A percentile compares a stretch with the other conserved stretches of the same genome.
phyloP scores from a whole-genome alignment of 2,888 invertebrate species.

The Amphimallon solstitiale region DNA sequence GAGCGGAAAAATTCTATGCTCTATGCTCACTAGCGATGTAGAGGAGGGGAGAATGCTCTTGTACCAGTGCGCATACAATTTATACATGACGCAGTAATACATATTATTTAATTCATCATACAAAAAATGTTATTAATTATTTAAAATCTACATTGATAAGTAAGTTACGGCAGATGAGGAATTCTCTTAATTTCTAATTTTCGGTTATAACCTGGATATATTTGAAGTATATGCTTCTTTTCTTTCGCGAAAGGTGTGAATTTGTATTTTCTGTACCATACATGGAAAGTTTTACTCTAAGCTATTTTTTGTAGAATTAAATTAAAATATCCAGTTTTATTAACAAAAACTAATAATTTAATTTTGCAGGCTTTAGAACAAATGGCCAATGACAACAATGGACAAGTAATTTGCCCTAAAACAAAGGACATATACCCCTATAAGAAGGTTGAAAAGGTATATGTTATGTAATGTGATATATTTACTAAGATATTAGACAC shows the following conservation, averaged over 20 bases:
- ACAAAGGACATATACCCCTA: slow-evolving; percentile 92
- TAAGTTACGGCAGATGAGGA: too few species aligned
- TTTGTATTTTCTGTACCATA: background rate
- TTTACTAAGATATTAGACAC: background rate
- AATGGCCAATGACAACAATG: slow-evolving; percentile 91
- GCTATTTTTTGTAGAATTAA: slow-evolving; percentile 3
- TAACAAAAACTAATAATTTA: background rate
- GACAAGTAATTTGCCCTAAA: slow-evolving; percentile 91
- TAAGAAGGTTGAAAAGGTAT: slow-evolving; percentile 95
- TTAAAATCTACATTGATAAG: too few species aligned
- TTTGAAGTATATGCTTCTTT: background rate
- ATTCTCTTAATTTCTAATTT: slow-evolving; percentile 7
- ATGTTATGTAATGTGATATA: slow-evolving; percentile 82
- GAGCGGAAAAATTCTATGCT: too few species aligned
- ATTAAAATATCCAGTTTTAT: background rate
- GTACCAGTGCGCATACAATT: too few species aligned
- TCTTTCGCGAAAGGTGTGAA: background rate
- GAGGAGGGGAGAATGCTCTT: too few species aligned
- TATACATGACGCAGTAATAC: too few species aligned
- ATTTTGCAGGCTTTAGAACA: slow-evolving; percentile 81
- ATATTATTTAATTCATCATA: too few species aligned
- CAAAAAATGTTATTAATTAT: too few species aligned
- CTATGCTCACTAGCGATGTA: too few species aligned
- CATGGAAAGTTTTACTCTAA: too few species aligned
- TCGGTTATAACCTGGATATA: too few species aligned